Percentiles rank a stretch among this genome's conserved stretches.
phyloP scores from a whole-genome alignment of 2,888 invertebrate species.

The Lithophane semibrunnea region DNA sequence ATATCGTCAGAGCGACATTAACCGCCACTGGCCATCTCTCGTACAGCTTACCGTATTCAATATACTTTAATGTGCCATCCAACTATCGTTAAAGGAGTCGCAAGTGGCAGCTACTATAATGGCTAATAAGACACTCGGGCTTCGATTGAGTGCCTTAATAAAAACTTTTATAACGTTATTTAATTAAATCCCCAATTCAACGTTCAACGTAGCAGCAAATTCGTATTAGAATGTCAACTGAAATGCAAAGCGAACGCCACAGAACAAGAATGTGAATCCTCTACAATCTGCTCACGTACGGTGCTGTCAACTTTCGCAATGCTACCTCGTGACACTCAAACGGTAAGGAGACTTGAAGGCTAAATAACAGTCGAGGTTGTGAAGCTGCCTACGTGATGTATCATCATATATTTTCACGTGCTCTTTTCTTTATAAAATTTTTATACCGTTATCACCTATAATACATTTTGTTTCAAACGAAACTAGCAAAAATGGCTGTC shows the following conservation, averaged over 20 bases:
- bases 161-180: constrained; percentile 70
- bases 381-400: constrained; percentile 76
- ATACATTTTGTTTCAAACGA: constrained; percentile 19
- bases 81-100: constrained; percentile 68
- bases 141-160: constrained; percentile 66
- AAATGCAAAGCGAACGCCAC: constrained; percentile 78
- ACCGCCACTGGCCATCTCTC: constrained; percentile 66
- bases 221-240: constrained; percentile 80
- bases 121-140: constrained; percentile 65
- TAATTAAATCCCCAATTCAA: constrained; percentile 66
- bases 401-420: constrained; percentile 61
- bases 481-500: constrained; percentile 27
- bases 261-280: constrained; percentile 81
- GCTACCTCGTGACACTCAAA: constrained; percentile 85
- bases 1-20: constrained; percentile 69
- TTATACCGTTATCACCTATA: constrained; percentile 31
- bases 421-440: constrained; percentile 34
- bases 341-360: constrained; percentile 86
- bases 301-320: constrained; percentile 89
- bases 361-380: constrained; percentile 80
- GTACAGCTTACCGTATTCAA: constrained; percentile 68
- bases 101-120: constrained; percentile 65
- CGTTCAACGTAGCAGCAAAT: constrained; percentile 63
- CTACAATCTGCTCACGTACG: constrained; percentile 86
- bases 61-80: constrained; percentile 72